phyloP scores from a whole-genome alignment of 2,113 vertebrate species.

The Dipodomys merriami region DNA sequence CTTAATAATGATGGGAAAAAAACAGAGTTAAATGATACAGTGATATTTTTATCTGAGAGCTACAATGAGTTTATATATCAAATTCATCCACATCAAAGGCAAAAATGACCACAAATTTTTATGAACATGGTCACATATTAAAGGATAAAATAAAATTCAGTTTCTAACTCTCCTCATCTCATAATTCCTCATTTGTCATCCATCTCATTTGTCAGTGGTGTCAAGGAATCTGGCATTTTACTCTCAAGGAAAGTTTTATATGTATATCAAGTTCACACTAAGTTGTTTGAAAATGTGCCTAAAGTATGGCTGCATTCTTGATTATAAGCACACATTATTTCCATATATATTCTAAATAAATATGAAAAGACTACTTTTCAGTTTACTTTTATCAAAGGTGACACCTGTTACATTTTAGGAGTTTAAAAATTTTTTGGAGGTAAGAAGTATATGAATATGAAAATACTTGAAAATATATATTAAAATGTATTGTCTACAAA shows the following conservation, averaged over 20 bases:
- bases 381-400: neutral
- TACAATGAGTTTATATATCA: slow-evolving; percentile 18
- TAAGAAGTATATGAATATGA: neutral
- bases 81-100: neutral
- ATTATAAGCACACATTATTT: neutral
- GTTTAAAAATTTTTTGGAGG: neutral
- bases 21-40: too few relatives aligned
- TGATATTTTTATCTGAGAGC: neutral
- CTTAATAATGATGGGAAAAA: too few relatives aligned
- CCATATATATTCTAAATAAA: neutral
- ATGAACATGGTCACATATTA: neutral
- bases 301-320: neutral
- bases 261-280: neutral
- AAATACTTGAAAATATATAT: neutral
- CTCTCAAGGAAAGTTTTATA: neutral
- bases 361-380: neutral
- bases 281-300: neutral
- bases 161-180: neutral
- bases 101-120: neutral
- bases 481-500: neutral
- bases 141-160: neutral
- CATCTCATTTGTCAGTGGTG: neutral
- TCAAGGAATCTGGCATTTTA: slow-evolving; percentile 11
- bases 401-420: neutral
- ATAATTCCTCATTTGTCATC: too few relatives aligned